Conservation (phyloP, 2,113 vertebrate species). For the Gobius niger region DNA sequence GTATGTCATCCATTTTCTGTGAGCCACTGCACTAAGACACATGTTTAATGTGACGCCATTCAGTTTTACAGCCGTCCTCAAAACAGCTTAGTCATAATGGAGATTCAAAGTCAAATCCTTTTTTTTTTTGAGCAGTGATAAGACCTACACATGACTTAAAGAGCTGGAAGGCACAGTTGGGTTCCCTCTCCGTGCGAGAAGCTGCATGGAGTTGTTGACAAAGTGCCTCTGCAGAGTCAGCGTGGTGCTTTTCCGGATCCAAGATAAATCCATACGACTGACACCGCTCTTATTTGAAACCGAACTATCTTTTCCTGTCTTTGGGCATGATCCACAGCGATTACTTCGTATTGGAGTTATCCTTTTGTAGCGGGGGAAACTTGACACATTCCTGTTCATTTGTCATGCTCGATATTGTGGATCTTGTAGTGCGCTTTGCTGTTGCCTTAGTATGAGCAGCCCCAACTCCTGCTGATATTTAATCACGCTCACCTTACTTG, state of each 20-base stretch:
- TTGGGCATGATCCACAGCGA: neutral
- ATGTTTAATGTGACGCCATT: neutral
- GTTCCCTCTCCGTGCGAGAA: neutral
- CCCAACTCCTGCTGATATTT: constrained; percentile 6
- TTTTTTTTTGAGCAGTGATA: neutral
- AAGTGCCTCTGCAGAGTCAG: constrained; percentile 12
- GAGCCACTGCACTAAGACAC: neutral
- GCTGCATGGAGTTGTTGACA: constrained; percentile 4
- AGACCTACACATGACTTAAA: constrained; percentile 3
- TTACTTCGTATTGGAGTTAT: neutral
- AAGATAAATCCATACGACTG: constrained; percentile 12
- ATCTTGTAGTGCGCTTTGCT: neutral
- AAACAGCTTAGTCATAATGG: neutral
- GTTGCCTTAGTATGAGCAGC: neutral
- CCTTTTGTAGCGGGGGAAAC: neutral
- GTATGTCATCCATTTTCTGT: neutral
- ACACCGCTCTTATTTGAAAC: constrained; percentile 1
- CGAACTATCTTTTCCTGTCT: neutral
- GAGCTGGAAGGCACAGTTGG: constrained; percentile 2
- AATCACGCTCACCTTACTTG: constrained; percentile 15
- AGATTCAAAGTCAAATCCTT: neutral
- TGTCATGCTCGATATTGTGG: neutral
- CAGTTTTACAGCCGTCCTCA: neutral
- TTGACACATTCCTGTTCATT: neutral
- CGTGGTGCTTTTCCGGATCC: constrained; percentile 5